phyloP scores from a whole-genome alignment of 1,140 invertebrate genomes.

The Drosophila melanica region DNA sequence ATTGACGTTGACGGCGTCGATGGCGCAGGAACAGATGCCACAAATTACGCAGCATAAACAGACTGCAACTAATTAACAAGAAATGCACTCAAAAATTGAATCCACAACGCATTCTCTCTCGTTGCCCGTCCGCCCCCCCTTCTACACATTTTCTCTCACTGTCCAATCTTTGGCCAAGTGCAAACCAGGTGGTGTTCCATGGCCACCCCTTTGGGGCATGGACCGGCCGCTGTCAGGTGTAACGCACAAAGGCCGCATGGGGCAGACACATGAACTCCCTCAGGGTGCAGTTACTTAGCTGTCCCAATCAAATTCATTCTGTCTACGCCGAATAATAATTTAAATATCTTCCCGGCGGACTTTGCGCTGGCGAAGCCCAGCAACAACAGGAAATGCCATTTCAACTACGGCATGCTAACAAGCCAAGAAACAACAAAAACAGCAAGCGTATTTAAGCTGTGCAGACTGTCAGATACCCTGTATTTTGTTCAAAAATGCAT shows the following conservation, averaged over 20 bases:
- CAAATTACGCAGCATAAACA: conserved; percentile 74
- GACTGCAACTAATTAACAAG: conserved; percentile 80
- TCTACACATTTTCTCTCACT: too few relatives aligned
- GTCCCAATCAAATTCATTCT: conserved; percentile 73
- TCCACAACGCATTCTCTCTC: conserved; percentile 26
- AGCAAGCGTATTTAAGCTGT: neutral
- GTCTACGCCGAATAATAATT: conserved; percentile 74
- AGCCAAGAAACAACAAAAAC: conserved; percentile 48
- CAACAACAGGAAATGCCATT: conserved; percentile 72
- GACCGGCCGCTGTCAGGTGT: conserved; percentile 1
- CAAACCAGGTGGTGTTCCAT: neutral
- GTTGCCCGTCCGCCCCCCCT: neutral
- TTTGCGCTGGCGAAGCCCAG: conserved; percentile 17
- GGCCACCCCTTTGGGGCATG: neutral
- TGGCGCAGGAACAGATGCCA: conserved; percentile 39
- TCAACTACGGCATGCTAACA: conserved; percentile 69
- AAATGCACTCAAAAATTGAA: conserved; percentile 60
- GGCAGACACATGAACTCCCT: conserved; percentile 15
- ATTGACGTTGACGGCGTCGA: conserved; percentile 4
- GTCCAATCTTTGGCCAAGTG: neutral
- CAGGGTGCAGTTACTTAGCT: conserved; percentile 57
- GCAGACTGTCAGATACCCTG: neutral
- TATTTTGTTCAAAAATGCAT: too few relatives aligned
- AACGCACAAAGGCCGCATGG: conserved; percentile 20
- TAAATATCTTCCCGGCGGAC: conserved; percentile 61